Conservation (phyloP, 2,888 invertebrate genomes). For the Synanthedon myopaeformis region DNA sequence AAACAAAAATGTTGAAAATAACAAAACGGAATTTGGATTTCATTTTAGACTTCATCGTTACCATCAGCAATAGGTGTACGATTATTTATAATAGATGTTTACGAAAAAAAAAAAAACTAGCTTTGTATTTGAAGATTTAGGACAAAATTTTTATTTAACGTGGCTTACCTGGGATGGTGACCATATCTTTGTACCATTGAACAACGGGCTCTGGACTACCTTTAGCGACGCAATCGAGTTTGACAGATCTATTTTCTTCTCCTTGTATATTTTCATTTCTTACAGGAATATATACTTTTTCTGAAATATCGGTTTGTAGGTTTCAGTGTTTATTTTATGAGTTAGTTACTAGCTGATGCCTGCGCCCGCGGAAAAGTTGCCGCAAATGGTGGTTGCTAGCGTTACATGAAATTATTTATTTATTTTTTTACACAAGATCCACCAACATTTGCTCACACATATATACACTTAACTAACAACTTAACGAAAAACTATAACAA, state of each 20-base stretch:
- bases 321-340: too few species aligned
- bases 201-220: constrained; percentile 46
- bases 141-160: background rate
- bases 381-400: too few species aligned
- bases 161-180: constrained; percentile 25
- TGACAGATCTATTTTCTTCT: constrained; percentile 40
- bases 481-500: too few species aligned
- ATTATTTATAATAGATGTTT: background rate
- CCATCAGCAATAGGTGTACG: background rate
- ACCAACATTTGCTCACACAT: too few species aligned
- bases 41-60: constrained; percentile 3
- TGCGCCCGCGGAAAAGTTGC: too few species aligned
- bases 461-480: too few species aligned
- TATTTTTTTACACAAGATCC: too few species aligned
- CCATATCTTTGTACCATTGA: constrained; percentile 47
- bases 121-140: background rate
- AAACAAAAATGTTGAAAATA: too few species aligned
- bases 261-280: constrained; percentile 29
- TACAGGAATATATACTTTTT: constrained; percentile 36
- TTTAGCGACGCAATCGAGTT: constrained; percentile 41
- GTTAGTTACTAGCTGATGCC: background rate
- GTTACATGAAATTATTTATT: too few species aligned
- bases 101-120: background rate
- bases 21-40: too few species aligned
- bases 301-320: constrained; percentile 21